Percentiles rank a stretch among this genome's conserved stretches.
Evolutionary conservation across 1,140 invertebrate genomes (phyloP).

Genomic region (Myzus persicae): DNA sequence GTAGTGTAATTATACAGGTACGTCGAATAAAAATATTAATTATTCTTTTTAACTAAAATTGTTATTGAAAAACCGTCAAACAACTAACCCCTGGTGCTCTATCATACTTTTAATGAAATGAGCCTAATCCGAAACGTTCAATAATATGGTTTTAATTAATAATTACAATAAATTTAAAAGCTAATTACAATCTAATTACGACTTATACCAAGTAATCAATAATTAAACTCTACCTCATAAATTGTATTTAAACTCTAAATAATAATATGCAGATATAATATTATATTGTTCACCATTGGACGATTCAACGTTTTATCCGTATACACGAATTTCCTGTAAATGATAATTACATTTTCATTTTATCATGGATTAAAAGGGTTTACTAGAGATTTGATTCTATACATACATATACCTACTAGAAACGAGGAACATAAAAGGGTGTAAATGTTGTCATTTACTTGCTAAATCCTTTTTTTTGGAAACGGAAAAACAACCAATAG

Average conservation of each 20-base stretch:
- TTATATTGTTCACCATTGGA: not conserved
- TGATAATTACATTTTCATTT: constrained; percentile 1
- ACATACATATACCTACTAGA: not conserved
- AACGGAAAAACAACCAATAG: not conserved
- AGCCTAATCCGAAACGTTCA: not conserved
- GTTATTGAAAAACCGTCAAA: not conserved
- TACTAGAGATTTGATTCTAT: constrained; percentile 9
- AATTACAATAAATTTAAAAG: not conserved
- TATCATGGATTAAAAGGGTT: not conserved
- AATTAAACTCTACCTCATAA: not conserved
- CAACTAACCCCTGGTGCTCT: too few relatives aligned
- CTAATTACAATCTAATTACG: not conserved
- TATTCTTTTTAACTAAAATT: not conserved
- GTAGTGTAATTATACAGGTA: not conserved
- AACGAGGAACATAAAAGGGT: not conserved
- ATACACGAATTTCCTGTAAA: not conserved
- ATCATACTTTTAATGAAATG: not conserved
- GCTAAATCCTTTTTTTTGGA: not conserved
- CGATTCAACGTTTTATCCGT: not conserved
- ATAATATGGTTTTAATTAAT: not conserved
- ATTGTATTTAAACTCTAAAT: not conserved
- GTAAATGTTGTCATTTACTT: not conserved
- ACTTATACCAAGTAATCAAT: not conserved
- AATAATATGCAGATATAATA: not conserved
- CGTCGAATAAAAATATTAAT: not conserved